Percentiles rank a stretch among this genome's conserved stretches.
Conservation (phyloP, 2,888 invertebrate species). For the Cheilosia vernalis region DNA sequence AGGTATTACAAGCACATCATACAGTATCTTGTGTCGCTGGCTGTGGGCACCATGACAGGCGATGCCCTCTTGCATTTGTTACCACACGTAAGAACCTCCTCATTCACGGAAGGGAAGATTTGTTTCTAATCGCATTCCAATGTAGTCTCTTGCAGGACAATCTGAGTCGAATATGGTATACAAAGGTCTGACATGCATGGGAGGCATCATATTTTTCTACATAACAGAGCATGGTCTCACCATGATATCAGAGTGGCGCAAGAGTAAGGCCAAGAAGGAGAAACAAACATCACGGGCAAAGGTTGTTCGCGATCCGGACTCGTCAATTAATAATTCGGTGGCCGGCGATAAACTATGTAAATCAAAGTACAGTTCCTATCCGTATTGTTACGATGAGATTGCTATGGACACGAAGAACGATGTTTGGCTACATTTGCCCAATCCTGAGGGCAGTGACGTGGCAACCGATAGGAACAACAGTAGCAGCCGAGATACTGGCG, state of each 20-base stretch:
- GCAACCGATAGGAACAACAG: slow-evolving; percentile 68
- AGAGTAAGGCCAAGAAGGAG: slow-evolving; percentile 88
- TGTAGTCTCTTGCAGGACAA: slow-evolving; percentile 81
- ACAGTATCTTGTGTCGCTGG: slow-evolving; percentile 96
- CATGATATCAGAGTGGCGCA: slow-evolving; percentile 92
- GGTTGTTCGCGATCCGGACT: slow-evolving; percentile 88
- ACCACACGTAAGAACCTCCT: slow-evolving; percentile 89
- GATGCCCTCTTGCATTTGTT: slow-evolving; percentile 96
- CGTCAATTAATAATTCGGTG: slow-evolving; percentile 81
- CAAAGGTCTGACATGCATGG: slow-evolving; percentile 89
- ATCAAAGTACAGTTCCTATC: slow-evolving; percentile 94
- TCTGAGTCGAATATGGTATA: slow-evolving; percentile 89
- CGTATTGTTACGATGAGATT: slow-evolving; percentile 94
- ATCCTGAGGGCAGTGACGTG: slow-evolving; percentile 67
- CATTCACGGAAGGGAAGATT: not conserved
- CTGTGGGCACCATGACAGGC: slow-evolving; percentile 95
- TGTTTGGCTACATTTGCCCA: slow-evolving; percentile 83
- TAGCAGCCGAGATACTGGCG: slow-evolving; percentile 64
- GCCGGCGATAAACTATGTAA: slow-evolving; percentile 89
- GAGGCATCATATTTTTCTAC: slow-evolving; percentile 94
- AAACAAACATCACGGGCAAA: slow-evolving; percentile 86
- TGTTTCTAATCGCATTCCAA: slow-evolving; percentile 3
- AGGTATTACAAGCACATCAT: slow-evolving; percentile 94
- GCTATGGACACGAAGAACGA: slow-evolving; percentile 89
- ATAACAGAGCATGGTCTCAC: slow-evolving; percentile 93